Conservation (phyloP, 2,797 vertebrate species). For the Lateolabrax maculatus region DNA sequence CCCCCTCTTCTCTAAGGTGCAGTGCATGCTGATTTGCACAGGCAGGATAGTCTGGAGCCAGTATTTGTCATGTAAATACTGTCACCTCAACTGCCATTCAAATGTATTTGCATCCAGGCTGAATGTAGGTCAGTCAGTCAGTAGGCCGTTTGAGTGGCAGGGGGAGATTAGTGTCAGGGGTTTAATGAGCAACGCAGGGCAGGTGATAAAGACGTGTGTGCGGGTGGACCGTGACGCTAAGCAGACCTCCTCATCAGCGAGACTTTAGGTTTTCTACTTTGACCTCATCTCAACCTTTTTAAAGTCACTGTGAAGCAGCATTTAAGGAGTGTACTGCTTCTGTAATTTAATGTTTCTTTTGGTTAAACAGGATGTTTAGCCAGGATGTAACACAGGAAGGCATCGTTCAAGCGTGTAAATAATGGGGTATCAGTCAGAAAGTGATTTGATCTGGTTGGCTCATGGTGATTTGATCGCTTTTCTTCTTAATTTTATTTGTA, state of each 20-base stretch:
- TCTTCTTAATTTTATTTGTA: background rate
- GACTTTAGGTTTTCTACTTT: background rate
- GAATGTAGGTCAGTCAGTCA: constrained; percentile 65
- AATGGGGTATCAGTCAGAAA: background rate
- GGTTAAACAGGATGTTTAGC: constrained; percentile 9
- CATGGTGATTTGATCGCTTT: background rate
- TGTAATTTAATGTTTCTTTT: background rate
- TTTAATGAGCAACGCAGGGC: background rate
- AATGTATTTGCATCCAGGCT: constrained; percentile 55
- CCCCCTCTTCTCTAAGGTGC: background rate
- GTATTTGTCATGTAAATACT: constrained; percentile 71
- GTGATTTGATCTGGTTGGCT: background rate
- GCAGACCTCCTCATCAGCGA: background rate
- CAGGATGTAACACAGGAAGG: background rate
- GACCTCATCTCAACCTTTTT: background rate
- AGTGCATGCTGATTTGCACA: constrained; percentile 14
- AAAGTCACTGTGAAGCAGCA: background rate
- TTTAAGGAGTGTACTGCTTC: background rate
- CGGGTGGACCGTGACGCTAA: background rate
- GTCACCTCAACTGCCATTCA: constrained; percentile 67
- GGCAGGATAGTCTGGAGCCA: background rate
- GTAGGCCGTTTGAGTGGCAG: background rate
- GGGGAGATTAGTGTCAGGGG: background rate
- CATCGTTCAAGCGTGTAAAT: too few species aligned
- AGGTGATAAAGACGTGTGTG: background rate